Evolutionary conservation across 2,888 invertebrate genomes (phyloP), one percentile per base, ranked within the genome.

Genomic region (Bugula neritina): DNA sequence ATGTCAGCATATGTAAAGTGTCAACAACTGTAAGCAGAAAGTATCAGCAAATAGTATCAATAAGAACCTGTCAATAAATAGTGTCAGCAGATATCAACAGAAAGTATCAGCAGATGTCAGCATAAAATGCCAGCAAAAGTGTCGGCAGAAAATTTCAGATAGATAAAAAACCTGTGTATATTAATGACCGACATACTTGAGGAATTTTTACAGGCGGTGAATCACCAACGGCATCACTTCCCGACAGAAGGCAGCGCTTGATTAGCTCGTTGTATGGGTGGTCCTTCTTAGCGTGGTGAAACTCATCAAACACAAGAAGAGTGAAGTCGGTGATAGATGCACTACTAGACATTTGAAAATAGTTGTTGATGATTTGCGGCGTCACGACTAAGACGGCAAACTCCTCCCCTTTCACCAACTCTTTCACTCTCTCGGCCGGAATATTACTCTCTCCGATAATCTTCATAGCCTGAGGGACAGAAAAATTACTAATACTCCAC

Each of bases 201-300:
- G 63, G 63, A 25, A 63, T 2, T 2, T 31, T 27, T 29, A n/a
- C 31, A 31, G 34, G 10, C 13, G 63, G 25, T 3, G 2, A 10
- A n/a, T 17, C 63, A 57, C 25, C n/a, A n/a, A n/a, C n/a, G n/a
- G n/a, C n/a, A n/a, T n/a, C n/a, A 43, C 43, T 43, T 43, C 17
- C 43, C 43, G 43, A 43, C 17, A 43, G 31, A 13, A 63, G 34
- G 31, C 34, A 63, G 5, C 34, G 21, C 31, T 13, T 31, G 29
- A 82, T 82, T 52, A 82, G 79, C 63, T 74, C 73, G 75, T 80
- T 81, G 75, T 80, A 82, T 1, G 82, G 78, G 74, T 81, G 81
- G 25, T 77, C 77, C 31, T 78, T 78, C 71, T 76, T 77, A 5
- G 79, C 77, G 74, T 81, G 81, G 73, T 82, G 82, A 71, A 81